A percentile compares a stretch with the other conserved stretches of the same genome.
phyloP scores from a whole-genome alignment of 2,888 invertebrate species.

The Heliconius sara region DNA sequence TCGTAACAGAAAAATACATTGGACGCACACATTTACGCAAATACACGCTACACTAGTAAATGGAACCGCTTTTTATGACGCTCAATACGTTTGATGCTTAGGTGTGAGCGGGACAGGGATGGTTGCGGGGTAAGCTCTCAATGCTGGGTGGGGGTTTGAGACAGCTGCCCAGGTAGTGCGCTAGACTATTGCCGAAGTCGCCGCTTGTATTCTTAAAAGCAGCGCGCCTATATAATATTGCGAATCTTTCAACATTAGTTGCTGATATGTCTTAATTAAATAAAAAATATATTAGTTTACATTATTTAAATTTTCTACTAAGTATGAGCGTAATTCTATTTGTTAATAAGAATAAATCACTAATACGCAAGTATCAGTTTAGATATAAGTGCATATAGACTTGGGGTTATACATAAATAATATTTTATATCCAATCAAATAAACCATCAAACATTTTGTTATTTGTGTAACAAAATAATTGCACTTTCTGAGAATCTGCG shows the following conservation, averaged over 20 bases:
- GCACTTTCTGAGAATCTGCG: constrained; percentile 62
- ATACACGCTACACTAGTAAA: constrained; percentile 65
- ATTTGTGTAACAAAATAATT: constrained; percentile 21
- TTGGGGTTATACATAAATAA: background rate
- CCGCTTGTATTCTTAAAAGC: constrained; percentile 71
- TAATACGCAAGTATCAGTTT: background rate
- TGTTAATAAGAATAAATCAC: background rate
- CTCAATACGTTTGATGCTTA: constrained; percentile 68
- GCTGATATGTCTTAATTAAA: constrained; percentile 59
- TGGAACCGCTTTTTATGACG: constrained; percentile 82
- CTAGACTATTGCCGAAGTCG: constrained; percentile 75
- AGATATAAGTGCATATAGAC: background rate
- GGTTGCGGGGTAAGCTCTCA: constrained; percentile 72
- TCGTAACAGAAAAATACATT: constrained; percentile 80
- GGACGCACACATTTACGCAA: constrained; percentile 68
- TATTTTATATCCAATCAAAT: background rate
- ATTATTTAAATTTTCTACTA: background rate
- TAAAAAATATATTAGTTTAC: constrained; percentile 7
- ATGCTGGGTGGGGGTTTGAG: constrained; percentile 73
- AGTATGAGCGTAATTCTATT: background rate
- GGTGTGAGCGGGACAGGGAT: constrained; percentile 71
- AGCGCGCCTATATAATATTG: constrained; percentile 74
- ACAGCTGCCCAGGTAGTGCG: constrained; percentile 83
- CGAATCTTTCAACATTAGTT: constrained; percentile 67
- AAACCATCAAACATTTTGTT: constrained; percentile 5